These are phyloP conservation scores for Allobates femoralis DNA, from an alignment of 2,797 vertebrate species.

Conservation along the genomic window DNA sequence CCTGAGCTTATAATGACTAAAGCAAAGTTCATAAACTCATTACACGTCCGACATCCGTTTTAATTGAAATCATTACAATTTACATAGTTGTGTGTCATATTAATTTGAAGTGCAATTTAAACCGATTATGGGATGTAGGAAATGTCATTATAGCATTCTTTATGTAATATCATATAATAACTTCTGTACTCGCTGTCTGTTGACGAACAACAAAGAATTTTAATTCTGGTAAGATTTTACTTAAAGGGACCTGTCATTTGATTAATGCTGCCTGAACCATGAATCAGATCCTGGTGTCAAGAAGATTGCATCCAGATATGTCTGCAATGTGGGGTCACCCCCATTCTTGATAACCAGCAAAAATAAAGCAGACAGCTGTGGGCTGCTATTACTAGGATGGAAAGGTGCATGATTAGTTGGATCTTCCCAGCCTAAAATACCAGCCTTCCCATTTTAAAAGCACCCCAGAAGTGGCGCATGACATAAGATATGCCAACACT, in stretches of 20 bases:
- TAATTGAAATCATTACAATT: conserved; percentile 51
- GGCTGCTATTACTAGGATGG: too few species aligned
- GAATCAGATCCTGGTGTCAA: too few species aligned
- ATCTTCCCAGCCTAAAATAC: too few species aligned
- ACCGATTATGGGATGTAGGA: conserved; percentile 18
- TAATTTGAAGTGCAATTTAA: conserved; percentile 40
- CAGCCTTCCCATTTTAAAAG: too few species aligned
- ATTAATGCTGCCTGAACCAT: too few species aligned
- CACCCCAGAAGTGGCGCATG: too few species aligned
- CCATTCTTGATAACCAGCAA: too few species aligned
- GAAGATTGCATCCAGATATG: too few species aligned
- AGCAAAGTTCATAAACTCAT: conserved; percentile 56
- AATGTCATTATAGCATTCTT: conserved; percentile 16
- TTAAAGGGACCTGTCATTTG: not conserved
- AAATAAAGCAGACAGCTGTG: too few species aligned
- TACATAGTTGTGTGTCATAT: conserved; percentile 42
- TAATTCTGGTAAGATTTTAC: not conserved
- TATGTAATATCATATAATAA: conserved; percentile 24
- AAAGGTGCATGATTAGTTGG: too few species aligned
- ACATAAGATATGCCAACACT: too few species aligned
- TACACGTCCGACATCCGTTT: conserved; percentile 49
- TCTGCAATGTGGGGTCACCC: too few species aligned
- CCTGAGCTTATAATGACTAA: conserved; percentile 15
- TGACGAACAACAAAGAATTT: not conserved
- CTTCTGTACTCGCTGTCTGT: not conserved